Evolutionary conservation across 2,113 vertebrate species (phyloP).

Genomic region (Carassius gibelio): DNA sequence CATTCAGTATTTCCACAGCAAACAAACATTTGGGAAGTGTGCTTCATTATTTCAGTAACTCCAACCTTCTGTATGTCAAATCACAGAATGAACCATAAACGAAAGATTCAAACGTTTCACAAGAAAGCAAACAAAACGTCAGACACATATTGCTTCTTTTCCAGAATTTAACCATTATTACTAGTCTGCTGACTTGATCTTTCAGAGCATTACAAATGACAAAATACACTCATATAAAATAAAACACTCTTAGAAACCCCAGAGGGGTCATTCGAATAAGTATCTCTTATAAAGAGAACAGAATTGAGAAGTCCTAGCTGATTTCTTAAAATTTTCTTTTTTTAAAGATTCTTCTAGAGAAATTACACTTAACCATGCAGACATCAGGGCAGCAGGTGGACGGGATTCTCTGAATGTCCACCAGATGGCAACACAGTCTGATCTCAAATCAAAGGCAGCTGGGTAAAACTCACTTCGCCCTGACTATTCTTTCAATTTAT

Average conservation of each 20-base stretch:
- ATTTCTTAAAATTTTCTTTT: neutral
- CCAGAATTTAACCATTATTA: neutral
- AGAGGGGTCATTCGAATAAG: slow-evolving; percentile 17
- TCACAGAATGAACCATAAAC: neutral
- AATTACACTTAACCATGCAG: neutral
- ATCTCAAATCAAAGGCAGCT: neutral
- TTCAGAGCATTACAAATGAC: neutral
- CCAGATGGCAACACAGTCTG: slow-evolving; percentile 27
- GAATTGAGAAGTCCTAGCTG: slow-evolving; percentile 1
- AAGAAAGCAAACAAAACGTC: neutral
- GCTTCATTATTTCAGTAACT: neutral
- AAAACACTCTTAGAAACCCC: slow-evolving; percentile 35
- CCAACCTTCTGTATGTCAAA: neutral
- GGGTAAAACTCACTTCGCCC: neutral
- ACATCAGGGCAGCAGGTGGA: neutral
- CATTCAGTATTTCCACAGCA: neutral
- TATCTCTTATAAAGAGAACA: slow-evolving; percentile 58
- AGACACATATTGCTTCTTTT: slow-evolving; percentile 18
- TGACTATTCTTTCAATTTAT: neutral
- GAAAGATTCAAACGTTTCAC: neutral
- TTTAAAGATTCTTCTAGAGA: neutral
- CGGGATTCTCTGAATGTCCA: slow-evolving; percentile 30
- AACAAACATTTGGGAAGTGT: neutral
- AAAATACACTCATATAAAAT: slow-evolving; percentile 28
- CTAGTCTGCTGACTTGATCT: neutral